These are phyloP conservation scores for Malurus leucopterus DNA, from an alignment of 2,797 vertebrate species.

Conservation along the genomic window DNA sequence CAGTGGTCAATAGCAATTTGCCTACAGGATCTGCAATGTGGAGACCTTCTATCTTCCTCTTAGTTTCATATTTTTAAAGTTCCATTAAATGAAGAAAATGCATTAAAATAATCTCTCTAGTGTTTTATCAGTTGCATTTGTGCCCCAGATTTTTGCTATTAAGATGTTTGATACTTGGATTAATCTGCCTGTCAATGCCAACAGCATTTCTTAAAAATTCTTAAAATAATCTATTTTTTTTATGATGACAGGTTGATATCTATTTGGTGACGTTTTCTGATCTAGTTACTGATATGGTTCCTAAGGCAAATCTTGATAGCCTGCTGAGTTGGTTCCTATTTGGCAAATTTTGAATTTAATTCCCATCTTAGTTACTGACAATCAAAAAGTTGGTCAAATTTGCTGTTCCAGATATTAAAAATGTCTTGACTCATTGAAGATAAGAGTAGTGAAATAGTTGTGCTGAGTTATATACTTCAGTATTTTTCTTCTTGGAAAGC, in stretches of 20 bases:
- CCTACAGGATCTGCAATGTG: not conserved
- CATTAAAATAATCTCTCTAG: not conserved
- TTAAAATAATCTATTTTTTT: not conserved
- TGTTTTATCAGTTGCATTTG: not conserved
- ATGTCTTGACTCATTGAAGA: not conserved
- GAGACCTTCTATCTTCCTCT: not conserved
- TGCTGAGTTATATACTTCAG: not conserved
- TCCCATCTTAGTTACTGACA: not conserved
- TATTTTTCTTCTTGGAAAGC: not conserved
- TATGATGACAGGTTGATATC: not conserved
- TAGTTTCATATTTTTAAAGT: not conserved
- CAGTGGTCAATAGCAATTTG: not conserved
- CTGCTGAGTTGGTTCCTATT: not conserved
- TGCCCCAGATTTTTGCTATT: not conserved
- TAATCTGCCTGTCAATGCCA: not conserved
- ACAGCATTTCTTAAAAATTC: not conserved
- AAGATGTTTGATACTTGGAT: not conserved
- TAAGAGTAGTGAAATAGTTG: not conserved
- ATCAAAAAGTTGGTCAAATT: not conserved
- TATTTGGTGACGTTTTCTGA: not conserved
- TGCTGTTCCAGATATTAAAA: not conserved
- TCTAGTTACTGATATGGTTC: not conserved
- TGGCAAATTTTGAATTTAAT: not conserved
- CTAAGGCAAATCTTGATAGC: not conserved
- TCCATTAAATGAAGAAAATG: not conserved